Evolutionary conservation across 64 coral and sea anemone genomes (phyloP).

Genomic region (Montipora capricornis): DNA sequence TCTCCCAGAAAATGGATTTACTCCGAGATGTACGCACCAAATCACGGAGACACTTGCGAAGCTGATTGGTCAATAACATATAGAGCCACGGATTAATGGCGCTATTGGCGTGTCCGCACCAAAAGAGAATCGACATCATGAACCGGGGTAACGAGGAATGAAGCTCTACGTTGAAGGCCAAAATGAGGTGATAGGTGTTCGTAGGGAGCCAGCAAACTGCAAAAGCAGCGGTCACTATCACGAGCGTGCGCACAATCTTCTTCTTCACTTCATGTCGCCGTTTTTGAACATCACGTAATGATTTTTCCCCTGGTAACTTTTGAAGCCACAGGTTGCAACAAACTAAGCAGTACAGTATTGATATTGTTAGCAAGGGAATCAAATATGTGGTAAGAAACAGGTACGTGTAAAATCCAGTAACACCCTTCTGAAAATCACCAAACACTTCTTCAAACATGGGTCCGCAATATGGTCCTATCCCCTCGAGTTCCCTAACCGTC

Average conservation of each 20-base stretch:
- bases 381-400: neutral
- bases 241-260: slow-evolving; percentile 23
- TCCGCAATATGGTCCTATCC: neutral
- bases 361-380: neutral
- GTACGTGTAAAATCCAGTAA: neutral
- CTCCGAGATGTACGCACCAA: neutral
- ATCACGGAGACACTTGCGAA: slow-evolving; percentile 13
- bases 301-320: neutral
- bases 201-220: slow-evolving; percentile 56
- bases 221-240: slow-evolving; percentile 35
- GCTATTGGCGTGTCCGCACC: slow-evolving; percentile 48
- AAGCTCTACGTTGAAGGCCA: neutral
- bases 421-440: neutral
- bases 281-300: neutral
- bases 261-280: neutral
- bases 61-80: slow-evolving; percentile 29
- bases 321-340: neutral
- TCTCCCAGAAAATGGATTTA: neutral
- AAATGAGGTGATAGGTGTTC: slow-evolving; percentile 53
- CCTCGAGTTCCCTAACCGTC: neutral
- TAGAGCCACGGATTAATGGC: slow-evolving; percentile 65
- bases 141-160: neutral
- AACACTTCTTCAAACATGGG: neutral
- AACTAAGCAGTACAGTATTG: neutral
- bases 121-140: neutral